Base-by-base conservation (phyloP, 2,888 invertebrate genomes). In the Cylindroiulus punctatus region DNA sequence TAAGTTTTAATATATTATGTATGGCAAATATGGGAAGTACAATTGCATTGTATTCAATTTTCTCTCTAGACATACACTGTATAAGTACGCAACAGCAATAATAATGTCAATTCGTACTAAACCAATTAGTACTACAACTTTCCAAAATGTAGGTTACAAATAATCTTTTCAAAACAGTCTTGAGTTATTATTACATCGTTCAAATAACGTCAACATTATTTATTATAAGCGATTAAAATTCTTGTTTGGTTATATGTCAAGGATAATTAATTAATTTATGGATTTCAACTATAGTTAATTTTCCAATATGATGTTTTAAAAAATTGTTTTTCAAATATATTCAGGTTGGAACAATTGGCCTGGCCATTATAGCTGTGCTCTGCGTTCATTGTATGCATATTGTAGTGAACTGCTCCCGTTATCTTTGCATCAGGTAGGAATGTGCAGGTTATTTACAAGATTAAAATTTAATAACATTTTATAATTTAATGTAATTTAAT, bases 311-410 rank as follows among this genome's bases (percentile, higher is more conserved):
- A 8, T 81, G 26, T 81, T 81, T 81, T 76, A 10, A 76, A 47
- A n/a, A 22, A 47, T 86, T 22, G n/a, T 76, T 86, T 81, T 87
- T 47, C 36, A 36, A 36, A 36, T 87, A 22, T 84, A 89, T 90
- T 85, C 89, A 92, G 91, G 89, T 91, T 87, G 97, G 98, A 0
- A 93, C 96, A 36, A 92, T 95, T 89, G 95, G 96, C 4, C 94
- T 97, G 0, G 91, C 96, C 87, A 89, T 96, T 19, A 95, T 98
- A 93, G 97, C 97, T 19, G 92, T 93, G n/a, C 93, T 97, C 88
- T 96, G 97, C 91, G 95, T 96, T 19, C 97, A 98, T 91, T 98
- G 98, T 91, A 98, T 96, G 96, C 96, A 97, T 90, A 94, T 96
- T 91, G 92, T 96, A 90, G 95, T 99, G 82, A 93, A 93, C 47